Evolutionary conservation across 2,113 vertebrate species (phyloP).

Genomic region (Notechis scutatus): DNA sequence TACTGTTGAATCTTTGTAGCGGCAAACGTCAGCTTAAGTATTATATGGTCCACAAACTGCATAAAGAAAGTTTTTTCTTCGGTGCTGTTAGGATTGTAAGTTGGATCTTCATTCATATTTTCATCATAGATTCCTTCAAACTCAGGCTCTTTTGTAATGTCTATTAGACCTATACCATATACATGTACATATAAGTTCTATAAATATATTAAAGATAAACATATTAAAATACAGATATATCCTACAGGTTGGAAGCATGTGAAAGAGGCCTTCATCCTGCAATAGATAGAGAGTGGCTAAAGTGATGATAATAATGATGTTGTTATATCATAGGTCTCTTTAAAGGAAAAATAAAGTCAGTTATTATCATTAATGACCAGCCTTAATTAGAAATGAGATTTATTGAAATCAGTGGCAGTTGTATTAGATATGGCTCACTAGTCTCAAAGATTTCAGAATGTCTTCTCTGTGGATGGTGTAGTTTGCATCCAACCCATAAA

Average conservation of each 20-base stretch:
- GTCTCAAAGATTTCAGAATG: background rate
- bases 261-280: background rate
- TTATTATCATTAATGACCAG: background rate
- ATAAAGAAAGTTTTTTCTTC: slow-evolving; percentile 67
- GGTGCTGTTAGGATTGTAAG: slow-evolving; percentile 65
- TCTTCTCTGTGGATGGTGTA: background rate
- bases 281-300: background rate
- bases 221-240: background rate
- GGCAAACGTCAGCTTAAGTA: slow-evolving; percentile 68
- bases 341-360: background rate
- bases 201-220: background rate
- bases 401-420: background rate
- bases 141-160: slow-evolving; percentile 66
- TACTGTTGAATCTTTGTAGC: slow-evolving; percentile 60
- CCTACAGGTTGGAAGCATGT: background rate
- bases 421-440: background rate
- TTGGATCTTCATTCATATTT: slow-evolving; percentile 64
- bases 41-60: slow-evolving; percentile 60
- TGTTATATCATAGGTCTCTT: background rate
- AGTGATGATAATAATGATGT: background rate
- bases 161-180: slow-evolving; percentile 60
- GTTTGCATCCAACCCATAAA: background rate
- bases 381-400: background rate
- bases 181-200: slow-evolving; percentile 8
- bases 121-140: slow-evolving; percentile 69